Base-by-base conservation (phyloP, 2,888 invertebrate genomes). In the Ptycholaimellus sp. region DNA sequence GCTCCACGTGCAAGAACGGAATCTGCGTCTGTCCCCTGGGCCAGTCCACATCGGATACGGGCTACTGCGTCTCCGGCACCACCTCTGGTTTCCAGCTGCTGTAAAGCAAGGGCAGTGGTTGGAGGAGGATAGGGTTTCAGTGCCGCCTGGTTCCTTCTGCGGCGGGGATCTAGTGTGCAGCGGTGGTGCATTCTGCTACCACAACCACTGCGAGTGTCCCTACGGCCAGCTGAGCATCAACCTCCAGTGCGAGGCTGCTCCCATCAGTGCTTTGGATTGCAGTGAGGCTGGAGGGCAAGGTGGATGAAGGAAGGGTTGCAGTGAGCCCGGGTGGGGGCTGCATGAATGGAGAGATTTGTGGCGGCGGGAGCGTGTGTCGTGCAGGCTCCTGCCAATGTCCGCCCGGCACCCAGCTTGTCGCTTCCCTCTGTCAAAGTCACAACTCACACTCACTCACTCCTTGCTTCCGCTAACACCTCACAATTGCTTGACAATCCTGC, bases 281-380 rank as follows among this genome's bases (percentile, higher is more conserved):
- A 19, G 18, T 37, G 6, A 22, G 22, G 22, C 6, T 19, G 7
- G n/a, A 14, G 7, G 18, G 17, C n/a, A 13, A 40, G n/a, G n/a
- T n/a, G n/a, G n/a, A n/a, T n/a, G n/a, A n/a, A n/a, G n/a, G n/a
- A n/a, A n/a, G n/a, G n/a, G n/a, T n/a, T 13, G 36, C 31, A 23
- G 46, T 49, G 11, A 19, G 37, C 7, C 53, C 54, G 2, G 50
- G 48, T 18, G 35, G 41, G 9, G 30, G 39, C 2, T 54, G 54
- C 32, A 35, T 34, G 3, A 33, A 40, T 22, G 44, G 44, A 2
- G 41, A 43, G 27, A 50, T 52, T 35, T 55, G 54, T 39, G 50
- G 50, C 30, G 54, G 54, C 13, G 54, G 53, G 2, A 43, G 52
- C 2, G 39, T 40, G 5, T 53, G 53, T 33, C 22, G 42, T 7